Conservation (phyloP, 2,113 vertebrate genomes). For the Bothrops jararaca region DNA sequence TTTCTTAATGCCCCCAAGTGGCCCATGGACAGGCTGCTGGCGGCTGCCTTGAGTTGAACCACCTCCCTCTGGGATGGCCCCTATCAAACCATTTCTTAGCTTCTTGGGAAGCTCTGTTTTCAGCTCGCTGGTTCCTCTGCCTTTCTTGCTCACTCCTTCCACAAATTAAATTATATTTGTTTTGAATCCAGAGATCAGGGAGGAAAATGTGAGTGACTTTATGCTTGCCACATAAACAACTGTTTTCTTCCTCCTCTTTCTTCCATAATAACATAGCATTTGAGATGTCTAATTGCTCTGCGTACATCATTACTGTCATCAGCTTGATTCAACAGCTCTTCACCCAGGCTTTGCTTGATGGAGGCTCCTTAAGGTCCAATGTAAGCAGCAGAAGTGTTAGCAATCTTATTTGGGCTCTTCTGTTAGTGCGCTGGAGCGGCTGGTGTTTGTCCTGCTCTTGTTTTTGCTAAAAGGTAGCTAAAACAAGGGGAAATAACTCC, state of each 20-base stretch:
- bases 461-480: neutral
- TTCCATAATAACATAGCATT: neutral
- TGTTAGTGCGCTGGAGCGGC: neutral
- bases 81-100: slow-evolving; percentile 12
- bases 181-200: slow-evolving; percentile 46
- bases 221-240: neutral
- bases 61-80: neutral
- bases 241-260: neutral
- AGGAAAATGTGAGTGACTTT: slow-evolving; percentile 53
- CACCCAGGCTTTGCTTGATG: neutral
- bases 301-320: neutral
- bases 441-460: neutral
- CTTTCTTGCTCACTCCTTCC: slow-evolving; percentile 33
- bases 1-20: slow-evolving; percentile 1
- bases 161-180: slow-evolving; percentile 59
- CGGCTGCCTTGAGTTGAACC: neutral
- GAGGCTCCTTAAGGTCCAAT: neutral
- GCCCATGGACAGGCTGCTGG: neutral
- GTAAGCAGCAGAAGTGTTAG: neutral
- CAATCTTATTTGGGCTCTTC: neutral
- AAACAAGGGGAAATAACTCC: neutral
- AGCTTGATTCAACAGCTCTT: neutral
- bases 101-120: neutral
- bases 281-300: neutral
- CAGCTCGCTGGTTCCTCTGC: slow-evolving; percentile 8